Evolutionary conservation across 2,888 invertebrate genomes (phyloP).

Genomic region (Zeuzera pyrina): DNA sequence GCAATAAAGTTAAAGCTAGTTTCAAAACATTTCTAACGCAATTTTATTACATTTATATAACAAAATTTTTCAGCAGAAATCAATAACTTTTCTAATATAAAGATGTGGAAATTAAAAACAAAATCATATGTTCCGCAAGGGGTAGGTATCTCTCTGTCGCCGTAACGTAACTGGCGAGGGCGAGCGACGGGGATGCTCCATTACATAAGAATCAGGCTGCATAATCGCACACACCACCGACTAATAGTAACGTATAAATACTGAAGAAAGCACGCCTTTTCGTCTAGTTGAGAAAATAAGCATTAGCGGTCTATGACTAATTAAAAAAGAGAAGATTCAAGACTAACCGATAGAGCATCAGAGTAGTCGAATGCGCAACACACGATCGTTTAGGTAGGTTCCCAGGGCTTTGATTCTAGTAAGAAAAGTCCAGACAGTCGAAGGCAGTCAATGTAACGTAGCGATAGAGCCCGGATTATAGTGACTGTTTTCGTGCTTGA

Average conservation of each 20-base stretch:
- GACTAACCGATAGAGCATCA: constrained; percentile 54
- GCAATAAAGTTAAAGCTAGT: too few species aligned
- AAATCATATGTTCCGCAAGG: too few species aligned
- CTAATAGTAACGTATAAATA: not conserved
- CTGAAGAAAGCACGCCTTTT: not conserved
- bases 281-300: too few species aligned
- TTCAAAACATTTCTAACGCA: too few species aligned
- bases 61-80: too few species aligned
- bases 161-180: constrained; percentile 23
- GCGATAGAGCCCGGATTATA: constrained; percentile 29
- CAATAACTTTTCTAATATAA: too few species aligned
- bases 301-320: too few species aligned
- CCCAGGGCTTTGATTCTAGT: constrained; percentile 23
- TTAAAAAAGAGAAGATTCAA: not conserved
- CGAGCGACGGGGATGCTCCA: constrained; percentile 23
- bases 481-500: constrained; percentile 36
- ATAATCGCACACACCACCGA: not conserved
- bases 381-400: constrained; percentile 25
- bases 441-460: constrained; percentile 21
- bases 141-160: too few species aligned
- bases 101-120: too few species aligned
- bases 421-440: constrained; percentile 30
- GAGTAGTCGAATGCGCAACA: constrained; percentile 65
- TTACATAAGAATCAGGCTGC: constrained; percentile 33
- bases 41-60: too few species aligned